Conservation (phyloP, 2,113 vertebrate genomes). For the Meleagris gallopavo region DNA sequence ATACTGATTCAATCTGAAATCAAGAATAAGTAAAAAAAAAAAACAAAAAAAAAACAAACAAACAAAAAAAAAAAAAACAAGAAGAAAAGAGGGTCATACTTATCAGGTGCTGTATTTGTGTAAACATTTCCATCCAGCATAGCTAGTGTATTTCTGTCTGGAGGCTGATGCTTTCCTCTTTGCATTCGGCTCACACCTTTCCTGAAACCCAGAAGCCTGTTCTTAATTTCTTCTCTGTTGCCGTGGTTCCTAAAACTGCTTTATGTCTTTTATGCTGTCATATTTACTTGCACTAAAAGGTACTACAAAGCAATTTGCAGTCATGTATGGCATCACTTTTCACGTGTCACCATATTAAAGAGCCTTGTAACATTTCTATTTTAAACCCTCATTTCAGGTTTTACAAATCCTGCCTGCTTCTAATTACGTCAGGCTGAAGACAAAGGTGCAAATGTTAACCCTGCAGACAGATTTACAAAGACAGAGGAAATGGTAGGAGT, state of each 20-base stretch:
- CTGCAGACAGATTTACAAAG: conserved; percentile 1
- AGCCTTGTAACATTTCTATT: neutral
- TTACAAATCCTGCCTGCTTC: conserved; percentile 3
- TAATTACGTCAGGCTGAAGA: conserved; percentile 26
- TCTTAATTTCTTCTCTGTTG: neutral
- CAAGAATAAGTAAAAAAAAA: neutral
- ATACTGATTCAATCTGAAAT: conserved; percentile 2
- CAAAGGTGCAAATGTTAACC: neutral
- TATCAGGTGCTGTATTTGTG: neutral
- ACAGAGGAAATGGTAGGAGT: neutral
- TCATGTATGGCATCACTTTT: neutral
- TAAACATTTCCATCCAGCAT: neutral
- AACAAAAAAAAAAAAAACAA: neutral
- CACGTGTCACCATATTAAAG: neutral
- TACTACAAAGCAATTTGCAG: neutral
- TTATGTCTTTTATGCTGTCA: neutral
- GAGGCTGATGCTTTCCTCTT: neutral
- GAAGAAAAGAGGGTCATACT: neutral
- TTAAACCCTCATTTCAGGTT: conserved; percentile 18
- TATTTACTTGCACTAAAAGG: conserved; percentile 15
- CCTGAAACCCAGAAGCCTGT: neutral
- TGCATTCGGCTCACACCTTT: neutral
- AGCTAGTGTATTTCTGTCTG: neutral
- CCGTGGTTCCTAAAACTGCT: neutral
- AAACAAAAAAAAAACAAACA: neutral